Conservation (phyloP, 2,888 invertebrate genomes). For the Cosmorhoe ocellata region DNA sequence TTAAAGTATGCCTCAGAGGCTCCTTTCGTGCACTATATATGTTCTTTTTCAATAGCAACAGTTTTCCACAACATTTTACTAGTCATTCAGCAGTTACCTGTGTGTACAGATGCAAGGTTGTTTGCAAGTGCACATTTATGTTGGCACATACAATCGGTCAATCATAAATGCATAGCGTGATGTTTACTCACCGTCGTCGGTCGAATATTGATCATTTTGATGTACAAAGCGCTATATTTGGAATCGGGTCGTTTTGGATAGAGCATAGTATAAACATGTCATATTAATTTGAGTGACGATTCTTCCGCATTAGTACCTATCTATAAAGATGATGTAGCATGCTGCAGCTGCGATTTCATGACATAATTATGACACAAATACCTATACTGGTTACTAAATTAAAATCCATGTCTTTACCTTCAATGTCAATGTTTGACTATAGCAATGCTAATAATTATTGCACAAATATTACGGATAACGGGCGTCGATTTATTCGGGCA, state of each 20-base stretch:
- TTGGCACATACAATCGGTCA: slow-evolving; percentile 23
- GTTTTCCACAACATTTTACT: slow-evolving; percentile 5
- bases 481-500: slow-evolving; percentile 13
- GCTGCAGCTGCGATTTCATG: slow-evolving; percentile 48
- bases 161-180: slow-evolving; percentile 22
- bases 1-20: no score
- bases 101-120: slow-evolving; percentile 18
- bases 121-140: slow-evolving; percentile 16
- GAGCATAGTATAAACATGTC: slow-evolving; percentile 37
- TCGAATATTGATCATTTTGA: slow-evolving; percentile 18
- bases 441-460: slow-evolving; percentile 33
- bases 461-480: slow-evolving; percentile 31
- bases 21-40: no score
- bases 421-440: slow-evolving; percentile 48
- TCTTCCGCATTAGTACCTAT: slow-evolving; percentile 30
- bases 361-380: slow-evolving; percentile 38
- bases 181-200: slow-evolving; percentile 15
- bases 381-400: slow-evolving; percentile 42
- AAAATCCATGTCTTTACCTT: slow-evolving; percentile 50
- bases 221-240: slow-evolving; percentile 33
- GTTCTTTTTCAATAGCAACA: slow-evolving; percentile 14
- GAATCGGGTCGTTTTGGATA: slow-evolving; percentile 32
- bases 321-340: slow-evolving; percentile 35
- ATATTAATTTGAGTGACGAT: slow-evolving; percentile 31
- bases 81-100: slow-evolving; percentile 18